Conservation (phyloP, 2,113 vertebrate genomes). For the Triplophysa dalaica region DNA sequence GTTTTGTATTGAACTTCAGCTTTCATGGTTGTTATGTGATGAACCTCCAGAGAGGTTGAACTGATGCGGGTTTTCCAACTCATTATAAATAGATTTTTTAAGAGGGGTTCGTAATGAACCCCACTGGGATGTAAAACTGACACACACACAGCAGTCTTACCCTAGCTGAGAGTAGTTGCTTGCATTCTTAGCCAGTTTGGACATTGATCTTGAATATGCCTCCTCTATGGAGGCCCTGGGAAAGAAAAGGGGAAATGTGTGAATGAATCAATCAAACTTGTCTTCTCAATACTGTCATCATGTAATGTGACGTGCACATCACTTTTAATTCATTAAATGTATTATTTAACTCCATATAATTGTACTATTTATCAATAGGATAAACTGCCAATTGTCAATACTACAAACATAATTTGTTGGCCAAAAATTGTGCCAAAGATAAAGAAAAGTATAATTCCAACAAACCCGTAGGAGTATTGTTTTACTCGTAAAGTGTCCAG, state of each 20-base stretch:
- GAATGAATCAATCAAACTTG: background rate
- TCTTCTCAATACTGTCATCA: background rate
- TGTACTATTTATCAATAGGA: too few species aligned
- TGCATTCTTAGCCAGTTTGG: slow-evolving; percentile 92
- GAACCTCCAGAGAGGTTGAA: background rate
- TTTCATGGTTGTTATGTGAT: background rate
- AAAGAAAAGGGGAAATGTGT: background rate
- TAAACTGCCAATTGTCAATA: too few species aligned
- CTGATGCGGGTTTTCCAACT: slow-evolving; percentile 17
- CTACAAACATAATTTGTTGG: background rate
- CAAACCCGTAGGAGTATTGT: background rate
- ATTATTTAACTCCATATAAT: too few species aligned
- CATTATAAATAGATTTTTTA: slow-evolving; percentile 35
- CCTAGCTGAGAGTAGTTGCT: slow-evolving; percentile 95
- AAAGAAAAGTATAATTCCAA: background rate
- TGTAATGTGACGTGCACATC: too few species aligned
- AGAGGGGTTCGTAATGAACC: slow-evolving; percentile 13
- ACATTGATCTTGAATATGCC: slow-evolving; percentile 93
- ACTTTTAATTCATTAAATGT: too few species aligned
- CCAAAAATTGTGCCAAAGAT: too few species aligned
- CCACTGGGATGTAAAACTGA: background rate
- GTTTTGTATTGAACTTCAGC: slow-evolving; percentile 1
- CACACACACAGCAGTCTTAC: slow-evolving; percentile 72
- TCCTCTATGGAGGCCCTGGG: slow-evolving; percentile 93
- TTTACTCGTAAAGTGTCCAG: background rate